Evolutionary conservation across 2,888 invertebrate genomes (phyloP), one percentile per base, ranked within the genome.

Genomic region (Phalera bucephala): DNA sequence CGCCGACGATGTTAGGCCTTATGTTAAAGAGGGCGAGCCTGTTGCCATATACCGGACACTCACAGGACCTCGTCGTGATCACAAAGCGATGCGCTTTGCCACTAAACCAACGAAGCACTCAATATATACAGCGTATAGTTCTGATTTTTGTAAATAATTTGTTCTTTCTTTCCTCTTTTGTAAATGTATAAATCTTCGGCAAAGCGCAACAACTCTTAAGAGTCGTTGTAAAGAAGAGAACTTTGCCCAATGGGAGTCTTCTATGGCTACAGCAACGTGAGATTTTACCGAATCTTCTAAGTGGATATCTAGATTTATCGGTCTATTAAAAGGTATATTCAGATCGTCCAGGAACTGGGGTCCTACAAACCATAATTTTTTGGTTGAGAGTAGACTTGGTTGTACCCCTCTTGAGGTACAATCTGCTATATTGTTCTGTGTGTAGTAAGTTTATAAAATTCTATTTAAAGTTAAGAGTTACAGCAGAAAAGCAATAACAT

Each of bases 151-250:
- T n/a, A n/a, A n/a, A n/a, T n/a, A n/a, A n/a, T n/a, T n/a, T n/a
- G n/a, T n/a, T n/a, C n/a, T n/a, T n/a, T n/a, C n/a, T n/a, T n/a
- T n/a, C n/a, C n/a, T n/a, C n/a, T n/a, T n/a, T n/a, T n/a, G n/a
- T n/a, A n/a, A n/a, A n/a, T n/a, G n/a, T n/a, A n/a, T n/a, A n/a
- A n/a, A n/a, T n/a, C n/a, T 30, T 31, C 27, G 32, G 15, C 39
- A 44, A 17, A 35, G 39, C 2, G 43, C 14, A 12, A 45, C 1
- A 2, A 40, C 20, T 35, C 35, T 34, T 9, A 35, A 10, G 19
- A 35, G 15, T 26, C 19, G 39, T 2, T 25, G 10, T 20, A 39
- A 5, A 2, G 21, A 14, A 13, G 45, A 40, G 15, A 36, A 36
- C 10, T 44, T 40, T 29, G 15, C 32, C 27, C 13, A 39, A 34